Percentiles rank a stretch among this genome's conserved stretches.
Conservation (phyloP, 2,888 invertebrate species). For the Colletes collaris region DNA sequence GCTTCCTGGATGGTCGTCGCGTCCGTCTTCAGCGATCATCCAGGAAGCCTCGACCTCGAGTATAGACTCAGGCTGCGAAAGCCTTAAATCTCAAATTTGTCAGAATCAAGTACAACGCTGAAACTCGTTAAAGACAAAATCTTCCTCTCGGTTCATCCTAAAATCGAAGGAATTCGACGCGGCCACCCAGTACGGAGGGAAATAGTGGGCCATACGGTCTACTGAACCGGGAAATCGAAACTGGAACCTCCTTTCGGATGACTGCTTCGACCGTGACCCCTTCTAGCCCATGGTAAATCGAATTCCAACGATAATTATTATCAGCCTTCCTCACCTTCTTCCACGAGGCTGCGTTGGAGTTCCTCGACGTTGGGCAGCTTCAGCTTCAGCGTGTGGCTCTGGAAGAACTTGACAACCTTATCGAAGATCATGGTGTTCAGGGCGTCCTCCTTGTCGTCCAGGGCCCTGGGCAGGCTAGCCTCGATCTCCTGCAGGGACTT, state of each 20-base stretch:
- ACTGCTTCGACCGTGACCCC: background rate
- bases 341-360: constrained; percentile 86
- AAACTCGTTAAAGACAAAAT: too few species aligned
- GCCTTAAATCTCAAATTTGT: too few species aligned
- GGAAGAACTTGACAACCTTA: constrained; percentile 89
- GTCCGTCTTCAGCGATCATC: too few species aligned
- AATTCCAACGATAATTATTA: too few species aligned
- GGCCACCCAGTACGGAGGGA: background rate
- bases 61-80: too few species aligned
- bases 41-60: too few species aligned
- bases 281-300: background rate
- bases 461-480: constrained; percentile 88
- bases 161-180: background rate
- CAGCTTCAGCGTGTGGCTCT: constrained; percentile 91
- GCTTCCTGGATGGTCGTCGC: too few species aligned
- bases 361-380: constrained; percentile 90
- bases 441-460: constrained; percentile 89
- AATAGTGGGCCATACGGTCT: constrained; percentile 45
- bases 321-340: constrained; percentile 83
- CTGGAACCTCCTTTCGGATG: constrained; percentile 31
- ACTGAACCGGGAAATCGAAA: constrained; percentile 40
- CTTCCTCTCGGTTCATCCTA: too few species aligned
- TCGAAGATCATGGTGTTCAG: constrained; percentile 90
- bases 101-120: too few species aligned
- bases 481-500: constrained; percentile 87